Base-by-base conservation (phyloP, 2,113 vertebrate species). In the Camelus bactrianus region DNA sequence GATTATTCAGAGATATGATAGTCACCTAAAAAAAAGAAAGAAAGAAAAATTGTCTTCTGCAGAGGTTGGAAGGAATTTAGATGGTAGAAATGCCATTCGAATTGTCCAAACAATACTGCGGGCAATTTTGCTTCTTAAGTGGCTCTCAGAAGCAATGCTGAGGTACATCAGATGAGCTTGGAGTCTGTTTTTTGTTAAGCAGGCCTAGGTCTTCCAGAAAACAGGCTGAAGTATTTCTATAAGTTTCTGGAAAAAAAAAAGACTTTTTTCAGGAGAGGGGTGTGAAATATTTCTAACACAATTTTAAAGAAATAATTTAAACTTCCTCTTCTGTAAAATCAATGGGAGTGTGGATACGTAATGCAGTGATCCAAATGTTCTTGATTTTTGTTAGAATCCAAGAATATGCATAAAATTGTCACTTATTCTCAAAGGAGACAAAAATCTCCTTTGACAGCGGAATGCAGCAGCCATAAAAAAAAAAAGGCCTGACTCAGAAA, bases 401-500 rank as follows among this genome's bases (percentile, higher is more conserved):
- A 76, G 69, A 84, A 87, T 90, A 80, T 73, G 48, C 82, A 72
- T 93, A 76, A 79, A 94, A 76, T 91, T 76, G 91, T 95, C 84
- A 85, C 32, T 84, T 83, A 87, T 15, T 92, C 65, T 91, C 80
- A 94, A 96, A 80, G 56, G 65, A 92, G 96, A 92, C 54, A 89
- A 83, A 94, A 93, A 93, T 95, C 75, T 92, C 73, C 50, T 96
- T 90, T 97, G 94, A 96, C 91, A 94, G 94, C 94, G 89, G 90
- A 96, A 97, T 79, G 77, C 52, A 79, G 35, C 77, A 94, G 60
- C 13, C 50, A 90, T 94, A 97, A 97, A 95, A 96, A 93, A 97
- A 97, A 95, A 96, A 97, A 89, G 48, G 83, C 69, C 86, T 95
- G 95, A 97, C 93, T 97, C 96, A 95, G 75, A 97, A 95, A 65